Evolutionary conservation across 53 echinoderm and acorn worm species (phyloP), one percentile per base, ranked within the genome.

Genomic region (Stichopus horrens): DNA sequence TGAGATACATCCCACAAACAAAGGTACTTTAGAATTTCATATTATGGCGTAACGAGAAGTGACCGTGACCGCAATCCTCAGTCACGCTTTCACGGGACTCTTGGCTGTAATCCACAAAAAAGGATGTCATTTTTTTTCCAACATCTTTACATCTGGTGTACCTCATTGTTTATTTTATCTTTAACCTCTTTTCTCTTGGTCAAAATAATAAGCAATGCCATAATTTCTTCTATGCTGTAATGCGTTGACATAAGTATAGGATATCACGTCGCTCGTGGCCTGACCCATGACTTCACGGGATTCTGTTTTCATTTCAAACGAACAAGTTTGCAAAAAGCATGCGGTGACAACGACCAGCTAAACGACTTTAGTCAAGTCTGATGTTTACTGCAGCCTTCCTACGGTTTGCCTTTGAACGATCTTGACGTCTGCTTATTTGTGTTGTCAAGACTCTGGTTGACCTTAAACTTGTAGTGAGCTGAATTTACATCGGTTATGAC

Each of bases 371-470:
- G 7, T 10, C 63, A 63, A 63, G 63, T 63, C 63, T 16, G 16
- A 16, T 63, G 63, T 63, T 63, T 63, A 63, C 11, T 63, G 16
- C 63, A 63, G 7, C 63, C 63, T 63, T 13, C 16, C 7, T 63
- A 63, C 16, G 63, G 63, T 16, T 63, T 10, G 16, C 9, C 19
- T 7, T 14, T 79, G 79, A 79, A 52, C 53, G 79, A 79, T 79
- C 52, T 18, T 7, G 53, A 55, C 79, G 55, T 54, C 54, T 79
- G 79, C n/a, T 55, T 79, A 79, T 79, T 79, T 52, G 37, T 79
- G 16, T 79, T 54, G 79, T 55, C 55, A 2, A 55, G 54, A 19
- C 79, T 79, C 53, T 11, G 52, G 54, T 9, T 79, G 79, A 79
- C 79, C 79, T 79, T 53, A 37, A 37, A 37, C 37, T 63, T 16